Percentiles rank a stretch among this genome's conserved stretches.
Conservation (phyloP, 2,797 vertebrate genomes). For the Sebastes alutus region DNA sequence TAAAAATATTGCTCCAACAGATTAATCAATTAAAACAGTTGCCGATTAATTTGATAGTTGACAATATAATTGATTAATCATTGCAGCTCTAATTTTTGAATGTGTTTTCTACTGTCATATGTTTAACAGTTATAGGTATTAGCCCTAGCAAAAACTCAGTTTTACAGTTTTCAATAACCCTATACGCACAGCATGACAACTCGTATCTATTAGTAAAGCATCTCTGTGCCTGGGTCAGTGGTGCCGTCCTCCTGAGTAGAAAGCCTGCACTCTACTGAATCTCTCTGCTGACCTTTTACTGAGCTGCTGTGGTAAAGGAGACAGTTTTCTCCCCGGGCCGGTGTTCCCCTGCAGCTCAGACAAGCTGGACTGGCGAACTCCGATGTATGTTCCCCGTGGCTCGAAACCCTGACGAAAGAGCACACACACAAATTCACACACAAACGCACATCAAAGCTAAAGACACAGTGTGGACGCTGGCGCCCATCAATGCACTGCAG, state of each 20-base stretch:
- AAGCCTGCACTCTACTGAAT: slow-evolving; percentile 20
- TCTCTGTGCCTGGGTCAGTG: neutral
- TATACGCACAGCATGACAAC: neutral
- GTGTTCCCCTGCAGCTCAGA: slow-evolving; percentile 88
- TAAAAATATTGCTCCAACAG: too few species aligned
- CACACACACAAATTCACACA: slow-evolving; percentile 18
- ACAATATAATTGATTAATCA: too few species aligned
- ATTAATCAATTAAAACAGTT: too few species aligned
- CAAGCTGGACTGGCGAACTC: slow-evolving; percentile 89
- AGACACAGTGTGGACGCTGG: neutral
- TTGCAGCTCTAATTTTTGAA: neutral
- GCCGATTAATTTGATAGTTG: too few species aligned
- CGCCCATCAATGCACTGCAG: slow-evolving; percentile 7
- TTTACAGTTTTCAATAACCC: neutral
- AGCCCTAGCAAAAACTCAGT: neutral
- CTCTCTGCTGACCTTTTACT: slow-evolving; percentile 67
- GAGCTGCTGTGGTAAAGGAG: slow-evolving; percentile 82
- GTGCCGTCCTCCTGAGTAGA: neutral
- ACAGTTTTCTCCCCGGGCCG: slow-evolving; percentile 88
- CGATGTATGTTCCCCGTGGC: slow-evolving; percentile 92
- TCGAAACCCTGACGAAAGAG: slow-evolving; percentile 89
- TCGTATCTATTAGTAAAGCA: neutral
- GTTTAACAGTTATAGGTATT: neutral
- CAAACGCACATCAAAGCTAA: slow-evolving; percentile 40
- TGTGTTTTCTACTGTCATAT: neutral